Evolutionary conservation across 1,140 invertebrate species (phyloP), one percentile per base, ranked within the genome.

Genomic region (Tribolium madens): DNA sequence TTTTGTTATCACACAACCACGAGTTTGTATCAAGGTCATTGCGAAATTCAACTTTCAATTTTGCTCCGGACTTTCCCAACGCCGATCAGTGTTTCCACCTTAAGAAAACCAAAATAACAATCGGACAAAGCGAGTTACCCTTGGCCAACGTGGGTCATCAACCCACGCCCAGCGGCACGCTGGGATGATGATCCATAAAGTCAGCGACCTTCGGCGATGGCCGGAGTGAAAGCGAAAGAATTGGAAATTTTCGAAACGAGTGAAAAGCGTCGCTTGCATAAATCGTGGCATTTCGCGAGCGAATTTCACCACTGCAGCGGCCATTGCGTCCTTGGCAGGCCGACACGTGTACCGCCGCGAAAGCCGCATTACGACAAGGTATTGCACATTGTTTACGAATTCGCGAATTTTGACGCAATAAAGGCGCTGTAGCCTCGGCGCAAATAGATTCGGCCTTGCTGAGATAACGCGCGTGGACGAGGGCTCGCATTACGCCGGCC

Each of bases 381-480:
- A 53, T 21, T 17, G 52, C 48, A 50, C 48, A 13, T 15, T 50
- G 17, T 18, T 57, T 57, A n/a, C 52, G 17, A 57, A 53, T 18
- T 57, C 52, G 52, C 52, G 17, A 21, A 57, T 57, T 53, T 53
- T 17, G 18, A 17, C 64, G 31, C 12, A 12, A 13, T 42, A 53
- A 74, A 21, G 12, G 18, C 47, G 47, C 47, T 26, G 14, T 77
- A 46, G 53, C 75, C 52, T 71, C 74, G 79, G 68, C 76, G 72
- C 69, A 75, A 73, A 77, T 69, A 68, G 50, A 18, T 73, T 75
- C 57, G 57, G 70, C 76, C 76, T 77, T 77, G 76, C 46, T 64
- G 47, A 64, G 48, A 50, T 74, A 53, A 57, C 52, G 17, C 52
- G 52, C 57, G 46, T 33, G 52, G 9, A 60, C 26, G 31, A 1